Percentiles rank a stretch among this genome's conserved stretches.
Conservation (phyloP, 2,888 invertebrate genomes). For the Deroplatys truncata region DNA sequence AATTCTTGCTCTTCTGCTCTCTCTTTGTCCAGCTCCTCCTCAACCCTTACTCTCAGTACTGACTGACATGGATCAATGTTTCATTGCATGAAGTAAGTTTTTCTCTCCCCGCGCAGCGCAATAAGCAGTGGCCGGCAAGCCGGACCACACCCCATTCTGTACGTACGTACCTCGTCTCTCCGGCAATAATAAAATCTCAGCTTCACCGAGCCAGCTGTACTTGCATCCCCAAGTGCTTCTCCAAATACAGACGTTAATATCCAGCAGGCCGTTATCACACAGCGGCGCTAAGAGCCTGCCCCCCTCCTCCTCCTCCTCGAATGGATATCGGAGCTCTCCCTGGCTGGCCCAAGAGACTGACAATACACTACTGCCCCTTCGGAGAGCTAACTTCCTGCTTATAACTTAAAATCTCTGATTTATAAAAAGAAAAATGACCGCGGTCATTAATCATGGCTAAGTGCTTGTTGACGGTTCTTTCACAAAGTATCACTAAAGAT, state of each 20-base stretch:
- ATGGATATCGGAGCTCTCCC: neutral
- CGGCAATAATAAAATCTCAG: neutral
- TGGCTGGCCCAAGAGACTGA: too few relatives aligned
- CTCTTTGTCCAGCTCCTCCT: neutral
- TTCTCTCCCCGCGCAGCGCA: neutral
- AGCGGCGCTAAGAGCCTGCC: neutral
- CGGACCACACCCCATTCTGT: neutral
- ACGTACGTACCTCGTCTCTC: neutral
- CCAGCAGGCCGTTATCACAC: neutral
- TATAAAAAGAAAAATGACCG: neutral
- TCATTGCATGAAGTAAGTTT: slow-evolving; percentile 12
- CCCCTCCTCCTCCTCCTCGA: neutral
- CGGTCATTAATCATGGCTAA: neutral
- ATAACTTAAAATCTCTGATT: neutral
- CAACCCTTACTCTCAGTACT: neutral
- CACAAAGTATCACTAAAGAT: neutral
- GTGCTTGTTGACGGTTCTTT: neutral
- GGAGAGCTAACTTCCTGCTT: neutral
- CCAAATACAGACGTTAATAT: neutral
- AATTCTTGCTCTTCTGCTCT: too few relatives aligned
- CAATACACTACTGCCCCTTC: neutral
- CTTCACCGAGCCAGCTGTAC: neutral
- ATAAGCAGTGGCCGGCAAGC: neutral
- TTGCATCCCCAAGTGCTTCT: neutral
- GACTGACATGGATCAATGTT: slow-evolving; percentile 14